Evolutionary conservation across 1,140 invertebrate genomes (phyloP), one percentile per base, ranked within the genome.

Genomic region (Neotoxoptera formosana): DNA sequence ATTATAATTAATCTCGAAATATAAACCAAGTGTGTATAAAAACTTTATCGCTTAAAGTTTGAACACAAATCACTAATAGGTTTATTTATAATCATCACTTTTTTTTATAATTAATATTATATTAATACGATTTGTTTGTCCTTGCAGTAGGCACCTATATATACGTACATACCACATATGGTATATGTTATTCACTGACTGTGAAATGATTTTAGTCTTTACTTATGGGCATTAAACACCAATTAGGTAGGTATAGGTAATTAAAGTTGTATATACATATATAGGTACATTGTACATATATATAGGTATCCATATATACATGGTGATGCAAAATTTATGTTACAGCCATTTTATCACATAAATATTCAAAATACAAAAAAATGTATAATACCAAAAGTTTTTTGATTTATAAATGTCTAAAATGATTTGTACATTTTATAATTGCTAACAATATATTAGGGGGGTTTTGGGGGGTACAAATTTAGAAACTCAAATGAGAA

Each of bases 1-100:
- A 41, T 25, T 11, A 84, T 84, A 84, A 84, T 84, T 84, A 45
- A 84, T 84, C 36, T 84, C 36, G 36, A 84, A 84, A n/a, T 76
- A 76, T 84, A 25, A 41, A 7, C 34, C 36, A 84, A 36, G 36
- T 84, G 4, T 84, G 83, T 83, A 20, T 83, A 83, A 83, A 83
- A 84, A 84, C 36, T 25, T 84, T 84, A 30, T 84, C 23, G 36
- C 9, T 84, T 84, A 84, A 83, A 34, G 14, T 83, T 36, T 83
- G 34, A 83, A 83, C 76, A 83, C 34, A 36, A 83, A 83, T 83
- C 76, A 83, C 36, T 83, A 76, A 67, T 67, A 67, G 8, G 25
- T 30, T 30, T 67, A 67, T 30, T 30, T 60, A 76, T 53, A 7
- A 76, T 17, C 60, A 34, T 34, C n/a, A 76, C 17, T 76, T 76